These are phyloP conservation scores for Accipiter virgatus DNA, from an alignment of 2,113 vertebrate species.

Conservation along the genomic window DNA sequence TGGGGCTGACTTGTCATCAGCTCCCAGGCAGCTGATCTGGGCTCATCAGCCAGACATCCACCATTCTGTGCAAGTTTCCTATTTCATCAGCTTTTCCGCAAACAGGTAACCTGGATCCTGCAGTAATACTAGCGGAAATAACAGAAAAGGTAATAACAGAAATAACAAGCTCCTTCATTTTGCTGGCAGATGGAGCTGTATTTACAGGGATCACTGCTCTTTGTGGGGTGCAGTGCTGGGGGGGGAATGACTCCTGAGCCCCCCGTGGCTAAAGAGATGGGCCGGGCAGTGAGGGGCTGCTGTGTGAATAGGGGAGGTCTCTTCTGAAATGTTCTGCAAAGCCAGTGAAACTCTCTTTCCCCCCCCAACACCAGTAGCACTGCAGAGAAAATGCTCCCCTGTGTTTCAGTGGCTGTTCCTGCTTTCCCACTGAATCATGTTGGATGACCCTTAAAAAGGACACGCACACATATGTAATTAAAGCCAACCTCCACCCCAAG, in stretches of 20 bases:
- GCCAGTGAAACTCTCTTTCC: not conserved
- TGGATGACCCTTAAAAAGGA: not conserved
- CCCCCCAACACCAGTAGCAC: not conserved
- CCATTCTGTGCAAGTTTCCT: not conserved
- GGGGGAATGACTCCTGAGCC: not conserved
- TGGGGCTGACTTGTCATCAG: not conserved
- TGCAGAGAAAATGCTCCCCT: not conserved
- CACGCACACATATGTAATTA: fast-evolving
- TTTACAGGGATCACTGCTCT: fast-evolving
- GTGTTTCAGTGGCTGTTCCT: not conserved
- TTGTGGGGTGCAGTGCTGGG: fast-evolving
- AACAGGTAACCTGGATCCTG: not conserved
- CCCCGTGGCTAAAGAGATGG: not conserved
- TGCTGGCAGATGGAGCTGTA: not conserved
- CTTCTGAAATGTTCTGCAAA: not conserved
- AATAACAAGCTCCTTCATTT: not conserved
- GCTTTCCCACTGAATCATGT: not conserved
- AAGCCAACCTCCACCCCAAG: not conserved
- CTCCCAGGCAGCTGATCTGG: not conserved
- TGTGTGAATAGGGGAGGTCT: not conserved
- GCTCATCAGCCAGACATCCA: not conserved
- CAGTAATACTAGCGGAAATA: not conserved
- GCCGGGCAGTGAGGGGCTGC: not conserved
- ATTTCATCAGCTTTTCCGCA: not conserved
- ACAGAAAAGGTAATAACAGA: not conserved